These are phyloP conservation scores for Acronicta alni DNA, from an alignment of 2,888 invertebrate species.

Conservation along the genomic window DNA sequence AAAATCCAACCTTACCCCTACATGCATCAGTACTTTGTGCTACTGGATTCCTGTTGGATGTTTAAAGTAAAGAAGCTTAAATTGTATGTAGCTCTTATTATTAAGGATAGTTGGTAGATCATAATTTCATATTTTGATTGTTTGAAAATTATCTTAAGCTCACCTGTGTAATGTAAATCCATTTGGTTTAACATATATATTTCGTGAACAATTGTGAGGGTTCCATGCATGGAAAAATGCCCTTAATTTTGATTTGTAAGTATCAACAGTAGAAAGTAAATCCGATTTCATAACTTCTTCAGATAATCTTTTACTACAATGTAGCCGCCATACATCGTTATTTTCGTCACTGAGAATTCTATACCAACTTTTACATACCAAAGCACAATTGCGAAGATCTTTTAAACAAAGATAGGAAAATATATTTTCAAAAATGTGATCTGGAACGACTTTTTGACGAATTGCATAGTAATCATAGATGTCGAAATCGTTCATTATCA, in stretches of 20 bases:
- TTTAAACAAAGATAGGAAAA: conserved; percentile 96
- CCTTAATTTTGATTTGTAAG: conserved; percentile 97
- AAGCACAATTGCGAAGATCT: conserved; percentile 96
- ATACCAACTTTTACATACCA: conserved; percentile 98
- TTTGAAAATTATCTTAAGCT: not conserved
- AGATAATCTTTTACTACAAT: conserved; percentile 95
- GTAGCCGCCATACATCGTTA: conserved; percentile 98
- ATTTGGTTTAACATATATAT: conserved; percentile 98
- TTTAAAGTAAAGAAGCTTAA: conserved; percentile 14
- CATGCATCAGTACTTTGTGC: conserved; percentile 99
- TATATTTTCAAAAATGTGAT: conserved; percentile 95
- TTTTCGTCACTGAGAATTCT: conserved; percentile 97
- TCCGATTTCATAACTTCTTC: conserved; percentile 96
- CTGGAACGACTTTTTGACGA: conserved; percentile 91
- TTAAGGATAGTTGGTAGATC: too few relatives aligned
- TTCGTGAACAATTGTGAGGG: conserved; percentile 98
- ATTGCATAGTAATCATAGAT: conserved; percentile 86
- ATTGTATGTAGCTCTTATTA: too few relatives aligned
- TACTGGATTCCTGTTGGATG: conserved; percentile 95
- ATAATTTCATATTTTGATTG: too few relatives aligned
- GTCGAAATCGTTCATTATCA: conserved; percentile 65
- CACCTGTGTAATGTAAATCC: conserved; percentile 98
- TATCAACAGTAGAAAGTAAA: conserved; percentile 95
- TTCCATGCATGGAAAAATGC: conserved; percentile 99
- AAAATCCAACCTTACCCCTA: conserved; percentile 96